Conservation (phyloP, 2,888 invertebrate species). For the Stenodera caucasica region DNA sequence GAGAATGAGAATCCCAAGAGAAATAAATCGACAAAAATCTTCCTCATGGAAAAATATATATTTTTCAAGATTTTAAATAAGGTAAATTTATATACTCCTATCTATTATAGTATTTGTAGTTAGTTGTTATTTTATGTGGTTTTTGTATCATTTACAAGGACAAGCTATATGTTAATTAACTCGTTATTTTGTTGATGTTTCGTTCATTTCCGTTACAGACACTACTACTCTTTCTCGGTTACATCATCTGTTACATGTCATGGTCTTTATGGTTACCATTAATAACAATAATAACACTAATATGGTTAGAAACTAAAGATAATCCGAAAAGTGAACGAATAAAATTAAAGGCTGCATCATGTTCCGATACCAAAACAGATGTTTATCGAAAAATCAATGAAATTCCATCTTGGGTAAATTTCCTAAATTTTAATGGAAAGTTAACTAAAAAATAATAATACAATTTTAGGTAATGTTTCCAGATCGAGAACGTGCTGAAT, state of each 20-base stretch:
- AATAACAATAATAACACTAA: slow-evolving; percentile 34
- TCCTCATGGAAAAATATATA: background rate
- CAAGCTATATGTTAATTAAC: background rate
- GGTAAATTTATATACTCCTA: too few relatives aligned
- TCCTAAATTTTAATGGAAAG: too few relatives aligned
- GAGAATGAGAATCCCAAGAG: background rate
- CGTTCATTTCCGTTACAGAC: slow-evolving; percentile 22
- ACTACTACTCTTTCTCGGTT: slow-evolving; percentile 38
- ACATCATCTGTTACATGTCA: slow-evolving; percentile 39
- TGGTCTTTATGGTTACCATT: slow-evolving; percentile 38
- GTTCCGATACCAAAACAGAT: slow-evolving; percentile 40
- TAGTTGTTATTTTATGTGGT: background rate
- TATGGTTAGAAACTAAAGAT: slow-evolving; percentile 40
- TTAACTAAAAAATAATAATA: too few relatives aligned
- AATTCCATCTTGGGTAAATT: slow-evolving; percentile 45
- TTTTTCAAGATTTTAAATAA: background rate
- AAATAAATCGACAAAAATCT: background rate
- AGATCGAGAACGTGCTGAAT: slow-evolving; percentile 93
- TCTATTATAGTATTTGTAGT: background rate
- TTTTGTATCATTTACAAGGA: background rate
- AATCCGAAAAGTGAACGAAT: slow-evolving; percentile 38
- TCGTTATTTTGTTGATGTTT: background rate
- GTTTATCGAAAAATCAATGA: slow-evolving; percentile 42
- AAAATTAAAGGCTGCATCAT: slow-evolving; percentile 36
- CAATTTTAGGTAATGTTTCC: slow-evolving; percentile 82